A percentile compares a stretch with the other conserved stretches of the same genome.
phyloP scores from a whole-genome alignment of 2,113 vertebrate genomes.

The Haemorhous mexicanus region DNA sequence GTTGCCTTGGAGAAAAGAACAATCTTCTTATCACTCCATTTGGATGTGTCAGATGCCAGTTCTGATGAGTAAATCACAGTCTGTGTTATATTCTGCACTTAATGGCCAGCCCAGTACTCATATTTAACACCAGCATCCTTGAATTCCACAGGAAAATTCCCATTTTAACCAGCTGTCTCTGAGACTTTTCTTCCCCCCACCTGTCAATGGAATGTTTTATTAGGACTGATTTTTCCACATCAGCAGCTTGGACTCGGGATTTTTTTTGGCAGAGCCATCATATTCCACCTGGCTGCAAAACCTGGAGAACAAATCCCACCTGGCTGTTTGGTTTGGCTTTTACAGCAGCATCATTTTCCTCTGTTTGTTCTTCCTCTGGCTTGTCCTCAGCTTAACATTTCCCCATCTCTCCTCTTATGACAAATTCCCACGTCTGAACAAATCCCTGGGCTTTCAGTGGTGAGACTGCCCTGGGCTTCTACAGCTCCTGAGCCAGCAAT shows the following conservation, averaged over 20 bases:
- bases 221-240: background rate
- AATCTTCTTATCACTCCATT: background rate
- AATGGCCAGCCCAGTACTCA: background rate
- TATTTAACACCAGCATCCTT: background rate
- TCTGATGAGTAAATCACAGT: background rate
- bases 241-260: background rate
- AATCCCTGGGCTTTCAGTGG: background rate
- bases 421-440: background rate
- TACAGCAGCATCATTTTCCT: background rate
- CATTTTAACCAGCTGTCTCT: background rate
- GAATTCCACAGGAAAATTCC: background rate
- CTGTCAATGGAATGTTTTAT: background rate
- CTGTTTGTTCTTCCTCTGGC: background rate
- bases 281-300: background rate
- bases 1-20: background rate
- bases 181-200: background rate
- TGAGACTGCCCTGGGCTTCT: background rate
- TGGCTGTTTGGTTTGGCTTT: background rate
- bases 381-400: background rate
- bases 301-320: background rate
- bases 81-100: background rate
- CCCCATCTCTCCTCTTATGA: background rate
- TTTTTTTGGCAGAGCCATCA: background rate
- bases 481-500: background rate
- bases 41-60: background rate